phyloP scores from a whole-genome alignment of 2,797 vertebrate species.

The Gymnothorax javanicus region DNA sequence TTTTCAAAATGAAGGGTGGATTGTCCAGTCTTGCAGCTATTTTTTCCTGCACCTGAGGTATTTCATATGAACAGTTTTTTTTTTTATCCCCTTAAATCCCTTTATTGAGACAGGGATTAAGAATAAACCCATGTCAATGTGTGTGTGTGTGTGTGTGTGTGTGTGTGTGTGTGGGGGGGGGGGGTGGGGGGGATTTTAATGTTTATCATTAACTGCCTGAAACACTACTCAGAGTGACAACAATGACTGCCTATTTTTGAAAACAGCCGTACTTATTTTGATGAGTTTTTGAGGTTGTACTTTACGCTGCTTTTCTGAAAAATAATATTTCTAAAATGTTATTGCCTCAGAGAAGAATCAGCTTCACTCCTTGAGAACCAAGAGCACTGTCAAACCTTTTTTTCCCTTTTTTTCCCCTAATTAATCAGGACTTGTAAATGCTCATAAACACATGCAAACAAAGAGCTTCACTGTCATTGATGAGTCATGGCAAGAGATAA shows the following conservation, averaged over 20 bases:
- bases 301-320: conserved; percentile 12
- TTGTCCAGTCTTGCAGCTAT: not conserved
- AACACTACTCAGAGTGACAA: conserved; percentile 25
- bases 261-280: not conserved
- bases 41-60: conserved; percentile 26
- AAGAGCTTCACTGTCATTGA: not conserved
- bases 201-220: conserved; percentile 34
- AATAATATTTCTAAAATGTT: not conserved
- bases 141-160: no score
- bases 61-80: conserved; percentile 26
- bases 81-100: conserved; percentile 6
- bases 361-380: not conserved
- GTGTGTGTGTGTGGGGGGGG: conserved; percentile 5
- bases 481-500: not conserved
- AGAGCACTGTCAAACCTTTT: not conserved
- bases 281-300: conserved; percentile 24
- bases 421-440: conserved; percentile 3
- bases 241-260: conserved; percentile 20
- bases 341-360: not conserved
- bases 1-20: conserved; percentile 31
- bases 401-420: not conserved
- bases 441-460: not conserved
- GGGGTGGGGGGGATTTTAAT: conserved; percentile 14
- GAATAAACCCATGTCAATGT: conserved; percentile 21
- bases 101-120: conserved; percentile 41